Evolutionary conservation across 2,888 invertebrate genomes (phyloP), one percentile per base, ranked within the genome.

Genomic region (Pecten maximus): DNA sequence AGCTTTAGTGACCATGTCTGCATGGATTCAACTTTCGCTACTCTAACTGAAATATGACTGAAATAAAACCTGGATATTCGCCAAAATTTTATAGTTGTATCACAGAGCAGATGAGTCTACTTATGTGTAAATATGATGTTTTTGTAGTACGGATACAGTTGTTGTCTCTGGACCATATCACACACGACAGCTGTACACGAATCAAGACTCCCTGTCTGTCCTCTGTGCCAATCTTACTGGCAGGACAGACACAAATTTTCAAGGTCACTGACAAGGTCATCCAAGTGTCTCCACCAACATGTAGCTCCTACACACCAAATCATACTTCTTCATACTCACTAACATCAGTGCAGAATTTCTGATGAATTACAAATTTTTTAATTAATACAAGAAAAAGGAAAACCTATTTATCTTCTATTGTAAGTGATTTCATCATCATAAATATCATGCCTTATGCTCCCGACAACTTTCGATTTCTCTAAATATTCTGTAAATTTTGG

Each of bases 91-190:
- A 10, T 35, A 10, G 74, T 74, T 10, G 74, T 74, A 19, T 54
- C 54, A 54, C 16, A 60, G 4, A 28, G 28, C 28, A 74, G 74
- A 74, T 74, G 35, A 74, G 74, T 35, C 74, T 74, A 74, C 28
- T 35, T 74, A 35, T 74, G 74, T 74, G 74, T 74, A 74, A 35
- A 74, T 74, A 74, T 28, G 35, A 74, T 35, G 10, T 28, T 74
- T 74, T 35, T 74, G 74, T 74, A 6, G 54, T 74, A 10, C 35
- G 23, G 74, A 35, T 74, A 6, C 35, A 35, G 74, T 35, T 3
- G 74, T 35, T 74, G 74, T 35, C 74, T 74, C 74, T 74, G 74
- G 74, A 74, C 74, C 74, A 6, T 74, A 74, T 74, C 74, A 74
- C 19, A 74, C 74, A 35, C 12, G 74, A 74, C 74, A 74, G 28